Conservation (phyloP, 2,113 vertebrate genomes). For the Lipotes vexillifer region DNA sequence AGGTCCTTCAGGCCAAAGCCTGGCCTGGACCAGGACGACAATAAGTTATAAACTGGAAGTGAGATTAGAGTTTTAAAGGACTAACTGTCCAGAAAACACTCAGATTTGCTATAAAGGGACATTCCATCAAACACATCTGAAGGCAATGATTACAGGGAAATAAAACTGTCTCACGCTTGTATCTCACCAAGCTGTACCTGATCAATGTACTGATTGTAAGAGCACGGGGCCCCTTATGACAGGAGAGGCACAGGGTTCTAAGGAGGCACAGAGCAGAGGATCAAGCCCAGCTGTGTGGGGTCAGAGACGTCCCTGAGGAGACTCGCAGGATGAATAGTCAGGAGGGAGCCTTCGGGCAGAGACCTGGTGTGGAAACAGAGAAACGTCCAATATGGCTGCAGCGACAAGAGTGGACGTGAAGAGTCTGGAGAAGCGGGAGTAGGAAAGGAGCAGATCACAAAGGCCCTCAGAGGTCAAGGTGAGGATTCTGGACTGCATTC, state of each 20-base stretch:
- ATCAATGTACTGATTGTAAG: neutral
- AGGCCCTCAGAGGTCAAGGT: neutral
- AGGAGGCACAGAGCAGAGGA: neutral
- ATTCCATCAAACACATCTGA: neutral
- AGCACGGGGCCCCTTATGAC: neutral
- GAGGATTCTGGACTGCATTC: neutral
- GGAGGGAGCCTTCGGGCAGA: neutral
- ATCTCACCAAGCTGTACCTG: neutral
- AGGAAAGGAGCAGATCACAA: neutral
- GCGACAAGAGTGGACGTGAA: neutral
- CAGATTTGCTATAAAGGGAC: neutral
- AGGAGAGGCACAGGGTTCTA: neutral
- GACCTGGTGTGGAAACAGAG: neutral
- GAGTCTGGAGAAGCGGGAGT: neutral
- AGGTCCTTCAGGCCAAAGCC: neutral
- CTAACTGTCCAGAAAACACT: neutral
- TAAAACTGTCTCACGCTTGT: neutral
- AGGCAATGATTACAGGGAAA: neutral
- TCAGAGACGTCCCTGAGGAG: neutral
- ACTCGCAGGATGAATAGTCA: neutral
- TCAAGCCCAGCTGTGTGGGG: neutral
- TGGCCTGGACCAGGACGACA: neutral
- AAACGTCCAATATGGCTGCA: neutral
- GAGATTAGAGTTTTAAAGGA: neutral
- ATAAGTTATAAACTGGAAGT: neutral